A percentile compares a stretch with the other conserved stretches of the same genome.
Evolutionary conservation across 1,140 invertebrate species (phyloP).

Genomic region (Bacillus rossius): DNA sequence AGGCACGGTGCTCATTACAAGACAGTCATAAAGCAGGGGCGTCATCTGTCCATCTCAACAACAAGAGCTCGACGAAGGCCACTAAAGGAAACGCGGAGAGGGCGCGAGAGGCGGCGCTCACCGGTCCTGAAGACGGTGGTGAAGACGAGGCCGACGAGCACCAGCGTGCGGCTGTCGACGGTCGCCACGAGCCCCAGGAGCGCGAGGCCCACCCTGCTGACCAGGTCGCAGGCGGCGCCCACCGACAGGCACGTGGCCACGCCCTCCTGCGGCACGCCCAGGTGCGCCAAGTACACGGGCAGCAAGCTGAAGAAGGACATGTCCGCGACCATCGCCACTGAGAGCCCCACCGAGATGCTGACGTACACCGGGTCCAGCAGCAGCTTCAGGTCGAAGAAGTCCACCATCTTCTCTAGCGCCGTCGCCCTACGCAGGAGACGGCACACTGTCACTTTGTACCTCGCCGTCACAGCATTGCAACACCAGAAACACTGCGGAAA

Average conservation of each 20-base stretch:
- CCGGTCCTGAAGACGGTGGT: slow-evolving; percentile 46
- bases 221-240: slow-evolving; percentile 46
- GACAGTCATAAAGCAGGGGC: too few relatives aligned
- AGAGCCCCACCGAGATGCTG: slow-evolving; percentile 56
- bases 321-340: slow-evolving; percentile 49
- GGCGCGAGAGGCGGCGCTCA: slow-evolving; percentile 28
- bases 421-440: too few relatives aligned
- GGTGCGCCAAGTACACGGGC: slow-evolving; percentile 47
- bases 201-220: slow-evolving; percentile 45
- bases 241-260: slow-evolving; percentile 49
- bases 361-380: slow-evolving; percentile 44
- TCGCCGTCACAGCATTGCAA: too few relatives aligned
- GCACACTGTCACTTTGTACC: too few relatives aligned
- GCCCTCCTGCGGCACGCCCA: slow-evolving; percentile 43
- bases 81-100: background rate
- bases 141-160: slow-evolving; percentile 44
- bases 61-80: too few relatives aligned
- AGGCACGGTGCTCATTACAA: too few relatives aligned
- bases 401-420: slow-evolving; percentile 35
- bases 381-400: slow-evolving; percentile 60
- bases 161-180: slow-evolving; percentile 48
- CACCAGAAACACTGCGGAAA: too few relatives aligned
- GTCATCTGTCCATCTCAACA: too few relatives aligned
- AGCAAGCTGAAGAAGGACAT: slow-evolving; percentile 56
- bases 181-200: slow-evolving; percentile 42